Evolutionary conservation across 2,888 invertebrate species (phyloP).

Genomic region (Fragum whitleyi): DNA sequence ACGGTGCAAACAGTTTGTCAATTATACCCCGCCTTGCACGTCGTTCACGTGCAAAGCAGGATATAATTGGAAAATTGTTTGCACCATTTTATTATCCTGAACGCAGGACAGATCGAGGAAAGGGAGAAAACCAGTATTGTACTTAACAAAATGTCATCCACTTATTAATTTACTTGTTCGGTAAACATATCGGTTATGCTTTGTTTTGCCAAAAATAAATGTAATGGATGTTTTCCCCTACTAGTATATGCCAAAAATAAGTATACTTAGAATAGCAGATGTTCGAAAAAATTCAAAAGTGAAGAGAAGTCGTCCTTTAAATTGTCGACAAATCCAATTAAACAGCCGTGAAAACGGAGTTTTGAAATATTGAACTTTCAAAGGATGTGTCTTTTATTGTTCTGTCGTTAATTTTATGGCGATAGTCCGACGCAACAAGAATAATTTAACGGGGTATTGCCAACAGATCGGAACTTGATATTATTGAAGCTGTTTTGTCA

Average conservation of each 20-base stretch:
- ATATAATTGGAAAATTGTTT: too few species aligned
- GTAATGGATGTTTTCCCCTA: background rate
- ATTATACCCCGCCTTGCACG: too few species aligned
- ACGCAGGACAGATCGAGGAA: too few species aligned
- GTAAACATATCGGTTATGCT: too few species aligned
- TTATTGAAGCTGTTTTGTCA: too few species aligned
- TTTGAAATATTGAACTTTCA: conserved; percentile 25
- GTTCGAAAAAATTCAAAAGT: background rate
- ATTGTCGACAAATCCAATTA: conserved; percentile 11
- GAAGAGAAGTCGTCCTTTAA: background rate
- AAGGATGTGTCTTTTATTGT: conserved; percentile 16
- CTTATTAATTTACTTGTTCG: too few species aligned
- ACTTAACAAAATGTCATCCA: too few species aligned
- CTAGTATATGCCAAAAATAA: background rate
- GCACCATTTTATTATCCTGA: too few species aligned
- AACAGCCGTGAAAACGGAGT: background rate
- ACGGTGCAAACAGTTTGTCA: too few species aligned
- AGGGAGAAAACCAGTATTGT: too few species aligned
- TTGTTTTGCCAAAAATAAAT: background rate
- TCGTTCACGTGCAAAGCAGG: too few species aligned
- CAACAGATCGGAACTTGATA: background rate
- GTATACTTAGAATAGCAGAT: background rate
- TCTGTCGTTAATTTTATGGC: background rate
- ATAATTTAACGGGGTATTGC: background rate
- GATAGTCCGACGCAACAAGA: background rate